These are phyloP conservation scores for Mylabris sibirica DNA, from an alignment of 2,888 invertebrate genomes.

Conservation along the genomic window DNA sequence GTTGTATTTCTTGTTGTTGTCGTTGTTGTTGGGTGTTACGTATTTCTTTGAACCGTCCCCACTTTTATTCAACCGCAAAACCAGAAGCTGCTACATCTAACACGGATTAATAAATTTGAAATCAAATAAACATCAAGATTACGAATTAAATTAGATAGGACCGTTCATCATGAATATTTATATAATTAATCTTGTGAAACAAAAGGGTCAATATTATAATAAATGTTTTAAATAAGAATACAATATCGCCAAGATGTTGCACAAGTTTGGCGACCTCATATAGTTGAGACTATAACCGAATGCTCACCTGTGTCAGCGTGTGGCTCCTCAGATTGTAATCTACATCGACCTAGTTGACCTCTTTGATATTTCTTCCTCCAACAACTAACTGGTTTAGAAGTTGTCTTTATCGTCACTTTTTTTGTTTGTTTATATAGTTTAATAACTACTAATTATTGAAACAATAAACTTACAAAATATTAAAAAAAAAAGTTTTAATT, in stretches of 20 bases:
- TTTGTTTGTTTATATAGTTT: conserved; percentile 34
- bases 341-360: conserved; percentile 55
- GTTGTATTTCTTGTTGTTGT: conserved; percentile 13
- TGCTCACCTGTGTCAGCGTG: conserved; percentile 59
- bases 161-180: conserved; percentile 30
- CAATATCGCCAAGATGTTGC: conserved; percentile 53
- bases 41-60: conserved; percentile 25
- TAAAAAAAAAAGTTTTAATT: conserved; percentile 10
- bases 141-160: conserved; percentile 22
- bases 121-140: conserved; percentile 29
- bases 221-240: conserved; percentile 46
- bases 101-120: conserved; percentile 29
- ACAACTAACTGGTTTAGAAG: conserved; percentile 52
- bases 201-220: conserved; percentile 57
- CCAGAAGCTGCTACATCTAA: conserved; percentile 31
- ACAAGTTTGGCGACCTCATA: conserved; percentile 44
- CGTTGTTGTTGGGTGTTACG: conserved; percentile 8
- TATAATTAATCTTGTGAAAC: conserved; percentile 40
- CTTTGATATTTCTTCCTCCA: conserved; percentile 57
- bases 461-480: conserved; percentile 15
- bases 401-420: conserved; percentile 15
- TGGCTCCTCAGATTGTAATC: conserved; percentile 59
- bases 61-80: conserved; percentile 19
- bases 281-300: conserved; percentile 36
- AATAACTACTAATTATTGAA: conserved; percentile 32